Evolutionary conservation across 2,888 invertebrate genomes (phyloP).

Genomic region (Sipha maydis): DNA sequence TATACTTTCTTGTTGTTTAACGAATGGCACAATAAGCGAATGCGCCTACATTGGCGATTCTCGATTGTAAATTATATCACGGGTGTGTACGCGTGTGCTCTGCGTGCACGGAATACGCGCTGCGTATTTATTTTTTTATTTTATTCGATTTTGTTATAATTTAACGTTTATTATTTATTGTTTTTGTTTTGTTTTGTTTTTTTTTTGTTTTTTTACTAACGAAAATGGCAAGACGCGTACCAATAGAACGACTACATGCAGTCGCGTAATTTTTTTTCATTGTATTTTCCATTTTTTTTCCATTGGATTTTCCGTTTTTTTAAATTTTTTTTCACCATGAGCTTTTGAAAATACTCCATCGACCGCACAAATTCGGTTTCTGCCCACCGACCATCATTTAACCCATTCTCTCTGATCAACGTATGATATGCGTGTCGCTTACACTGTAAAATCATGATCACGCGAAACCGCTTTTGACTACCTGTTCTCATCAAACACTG

Average conservation of each 20-base stretch:
- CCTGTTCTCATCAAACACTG: no score
- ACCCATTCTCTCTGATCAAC: neutral
- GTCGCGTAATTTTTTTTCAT: neutral
- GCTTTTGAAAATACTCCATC: neutral
- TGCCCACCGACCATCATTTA: neutral
- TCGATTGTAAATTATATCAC: conserved; percentile 13
- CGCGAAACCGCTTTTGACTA: no score
- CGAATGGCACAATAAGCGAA: conserved; percentile 31
- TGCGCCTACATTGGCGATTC: neutral
- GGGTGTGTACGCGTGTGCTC: neutral
- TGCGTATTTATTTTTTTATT: neutral
- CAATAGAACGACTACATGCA: neutral
- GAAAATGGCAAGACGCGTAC: no score
- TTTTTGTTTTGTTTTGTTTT: neutral
- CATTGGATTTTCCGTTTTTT: neutral
- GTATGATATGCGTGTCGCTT: neutral
- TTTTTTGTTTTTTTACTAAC: neutral
- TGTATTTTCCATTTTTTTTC: neutral
- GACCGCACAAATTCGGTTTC: neutral
- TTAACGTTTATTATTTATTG: no score
- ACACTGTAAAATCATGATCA: no score
- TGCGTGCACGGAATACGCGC: neutral
- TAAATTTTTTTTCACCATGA: neutral
- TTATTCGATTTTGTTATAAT: neutral
- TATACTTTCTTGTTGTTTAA: neutral